A percentile compares a stretch with the other conserved stretches of the same genome.
Evolutionary conservation across 2,113 vertebrate genomes (phyloP).

Genomic region (Prunella himalayana): DNA sequence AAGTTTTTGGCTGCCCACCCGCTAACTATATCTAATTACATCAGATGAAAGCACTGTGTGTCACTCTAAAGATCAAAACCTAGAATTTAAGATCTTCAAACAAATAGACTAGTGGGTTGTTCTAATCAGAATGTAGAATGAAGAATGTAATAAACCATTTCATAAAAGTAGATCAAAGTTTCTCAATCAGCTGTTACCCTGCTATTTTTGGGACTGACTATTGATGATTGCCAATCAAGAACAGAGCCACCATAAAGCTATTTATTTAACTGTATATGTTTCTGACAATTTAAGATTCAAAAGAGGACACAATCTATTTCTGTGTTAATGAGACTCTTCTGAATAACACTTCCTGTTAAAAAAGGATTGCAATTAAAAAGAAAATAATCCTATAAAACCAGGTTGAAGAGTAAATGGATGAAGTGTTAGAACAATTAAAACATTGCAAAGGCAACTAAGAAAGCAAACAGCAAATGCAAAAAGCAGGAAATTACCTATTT

Average conservation of each 20-base stretch:
- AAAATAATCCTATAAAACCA: neutral
- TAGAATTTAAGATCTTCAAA: constrained; percentile 38
- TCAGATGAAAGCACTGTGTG: constrained; percentile 32
- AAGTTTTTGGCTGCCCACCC: neutral
- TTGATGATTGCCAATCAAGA: neutral
- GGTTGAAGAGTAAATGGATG: neutral
- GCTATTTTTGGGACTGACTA: constrained; percentile 4
- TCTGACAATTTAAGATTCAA: neutral
- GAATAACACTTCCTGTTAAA: neutral
- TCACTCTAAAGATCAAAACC: constrained; percentile 42
- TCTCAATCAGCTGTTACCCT: neutral
- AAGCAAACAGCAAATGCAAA: neutral
- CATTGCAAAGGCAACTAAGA: neutral
- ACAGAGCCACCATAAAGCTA: neutral
- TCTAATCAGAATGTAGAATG: constrained; percentile 10
- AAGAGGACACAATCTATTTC: neutral
- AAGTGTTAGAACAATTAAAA: neutral
- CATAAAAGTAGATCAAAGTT: constrained; percentile 30
- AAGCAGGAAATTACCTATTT: neutral
- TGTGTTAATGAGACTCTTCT: neutral
- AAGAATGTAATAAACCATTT: constrained; percentile 25
- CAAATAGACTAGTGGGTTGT: neutral
- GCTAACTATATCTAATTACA: constrained; percentile 23
- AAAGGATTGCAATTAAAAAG: neutral
- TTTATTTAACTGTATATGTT: neutral